These are phyloP conservation scores for Ailurus styani DNA, from an alignment of 2,113 vertebrate species.

Conservation along the genomic window DNA sequence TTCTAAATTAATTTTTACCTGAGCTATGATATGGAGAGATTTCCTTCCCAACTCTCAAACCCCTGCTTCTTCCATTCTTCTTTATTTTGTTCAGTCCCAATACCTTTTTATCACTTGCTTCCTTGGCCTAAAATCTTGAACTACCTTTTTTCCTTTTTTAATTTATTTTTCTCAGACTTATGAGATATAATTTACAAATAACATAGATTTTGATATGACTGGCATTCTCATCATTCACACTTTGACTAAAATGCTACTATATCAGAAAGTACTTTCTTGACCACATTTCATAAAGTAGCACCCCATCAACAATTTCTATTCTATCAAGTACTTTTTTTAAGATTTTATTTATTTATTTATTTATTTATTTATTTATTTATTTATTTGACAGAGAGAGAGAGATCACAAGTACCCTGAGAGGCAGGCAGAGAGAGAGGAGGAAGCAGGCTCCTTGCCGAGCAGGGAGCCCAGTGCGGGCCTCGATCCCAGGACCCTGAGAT, in stretches of 20 bases:
- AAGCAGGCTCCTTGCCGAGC: too few species aligned
- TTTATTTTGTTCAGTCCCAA: neutral
- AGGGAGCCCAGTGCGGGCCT: too few species aligned
- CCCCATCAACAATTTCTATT: neutral
- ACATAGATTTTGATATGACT: neutral
- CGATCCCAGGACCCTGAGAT: too few species aligned
- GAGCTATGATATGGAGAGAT: neutral
- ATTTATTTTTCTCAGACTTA: neutral
- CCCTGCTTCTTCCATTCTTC: neutral
- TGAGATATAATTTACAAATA: neutral
- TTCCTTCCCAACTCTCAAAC: neutral
- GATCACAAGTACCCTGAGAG: too few species aligned
- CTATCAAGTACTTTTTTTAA: neutral
- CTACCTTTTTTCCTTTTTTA: neutral
- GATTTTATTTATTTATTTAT: too few species aligned
- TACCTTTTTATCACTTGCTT: neutral
- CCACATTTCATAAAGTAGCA: neutral
- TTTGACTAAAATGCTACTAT: neutral
- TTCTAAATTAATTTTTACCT: neutral
- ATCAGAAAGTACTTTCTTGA: neutral
- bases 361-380: too few species aligned
- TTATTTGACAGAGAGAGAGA: too few species aligned
- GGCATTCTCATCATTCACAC: neutral
- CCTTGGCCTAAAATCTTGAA: neutral
- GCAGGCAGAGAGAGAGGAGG: too few species aligned